Conservation (phyloP, 1,140 invertebrate genomes). For the Aricia agestis region DNA sequence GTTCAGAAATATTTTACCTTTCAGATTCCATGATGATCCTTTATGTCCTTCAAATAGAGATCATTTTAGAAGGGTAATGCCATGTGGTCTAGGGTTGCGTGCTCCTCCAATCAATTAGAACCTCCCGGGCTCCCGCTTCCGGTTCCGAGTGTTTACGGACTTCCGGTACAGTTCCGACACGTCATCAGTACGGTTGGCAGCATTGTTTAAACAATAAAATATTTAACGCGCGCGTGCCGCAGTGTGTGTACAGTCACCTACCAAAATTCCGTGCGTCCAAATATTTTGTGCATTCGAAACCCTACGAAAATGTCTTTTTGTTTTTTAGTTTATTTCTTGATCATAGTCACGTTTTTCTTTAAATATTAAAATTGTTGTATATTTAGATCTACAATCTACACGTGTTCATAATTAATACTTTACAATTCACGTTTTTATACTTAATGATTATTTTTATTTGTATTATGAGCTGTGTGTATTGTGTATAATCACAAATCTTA, state of each 20-base stretch:
- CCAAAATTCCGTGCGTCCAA: not conserved
- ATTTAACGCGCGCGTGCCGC: not conserved
- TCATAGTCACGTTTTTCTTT: not conserved
- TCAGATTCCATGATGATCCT: slow-evolving; percentile 21
- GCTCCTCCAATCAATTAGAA: slow-evolving; percentile 67
- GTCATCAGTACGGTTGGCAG: slow-evolving; percentile 33
- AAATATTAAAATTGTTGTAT: not conserved
- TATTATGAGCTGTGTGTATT: too few species aligned
- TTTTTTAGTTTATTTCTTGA: not conserved
- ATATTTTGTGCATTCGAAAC: too few species aligned
- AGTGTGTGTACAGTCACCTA: not conserved
- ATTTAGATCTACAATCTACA: not conserved
- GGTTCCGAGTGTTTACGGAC: slow-evolving; percentile 69
- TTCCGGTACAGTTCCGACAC: slow-evolving; percentile 56
- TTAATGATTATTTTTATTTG: too few species aligned
- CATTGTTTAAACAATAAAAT: not conserved
- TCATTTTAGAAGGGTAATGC: too few species aligned
- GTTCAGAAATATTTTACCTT: slow-evolving; percentile 39
- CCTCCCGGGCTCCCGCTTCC: slow-evolving; percentile 55
- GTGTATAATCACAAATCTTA: too few species aligned
- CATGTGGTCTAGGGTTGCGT: slow-evolving; percentile 42
- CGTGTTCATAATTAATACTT: too few species aligned
- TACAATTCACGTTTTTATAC: too few species aligned
- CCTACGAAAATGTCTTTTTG: not conserved
- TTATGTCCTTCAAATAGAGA: too few species aligned